Evolutionary conservation across 2,113 vertebrate genomes (phyloP).

Genomic region (Colaptes auratus): DNA sequence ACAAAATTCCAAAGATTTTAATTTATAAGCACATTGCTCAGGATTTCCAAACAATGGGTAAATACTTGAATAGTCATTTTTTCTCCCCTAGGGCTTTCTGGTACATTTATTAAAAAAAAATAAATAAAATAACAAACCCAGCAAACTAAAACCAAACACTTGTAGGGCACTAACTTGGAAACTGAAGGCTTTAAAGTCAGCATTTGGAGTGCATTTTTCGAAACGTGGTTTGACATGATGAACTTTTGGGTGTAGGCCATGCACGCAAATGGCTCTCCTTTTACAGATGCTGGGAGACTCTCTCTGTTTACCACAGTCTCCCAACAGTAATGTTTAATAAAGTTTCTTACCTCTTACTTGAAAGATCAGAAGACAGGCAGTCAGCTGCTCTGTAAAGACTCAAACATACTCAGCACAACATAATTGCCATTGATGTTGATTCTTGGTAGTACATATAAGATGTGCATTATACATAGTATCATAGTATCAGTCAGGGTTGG

Average conservation of each 20-base stretch:
- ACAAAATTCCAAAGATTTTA: constrained; percentile 19
- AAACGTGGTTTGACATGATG: constrained; percentile 46
- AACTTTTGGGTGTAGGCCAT: constrained; percentile 20
- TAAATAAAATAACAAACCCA: not conserved
- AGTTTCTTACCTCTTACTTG: constrained; percentile 10
- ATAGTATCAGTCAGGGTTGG: no score
- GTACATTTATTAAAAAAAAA: constrained; percentile 14
- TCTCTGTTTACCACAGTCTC: constrained; percentile 10
- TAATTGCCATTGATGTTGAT: not conserved
- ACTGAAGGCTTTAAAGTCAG: constrained; percentile 41
- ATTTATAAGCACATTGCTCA: constrained; percentile 46
- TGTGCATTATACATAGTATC: no score
- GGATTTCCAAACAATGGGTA: constrained; percentile 38
- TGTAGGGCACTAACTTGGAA: constrained; percentile 18
- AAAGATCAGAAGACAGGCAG: not conserved
- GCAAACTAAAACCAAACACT: constrained; percentile 12
- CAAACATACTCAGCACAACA: not conserved
- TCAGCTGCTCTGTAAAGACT: not conserved
- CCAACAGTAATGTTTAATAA: constrained; percentile 16
- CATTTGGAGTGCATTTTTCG: constrained; percentile 43
- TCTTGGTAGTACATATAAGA: no score
- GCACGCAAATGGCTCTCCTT: constrained; percentile 1
- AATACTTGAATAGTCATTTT: constrained; percentile 9
- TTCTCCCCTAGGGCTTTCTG: not conserved
- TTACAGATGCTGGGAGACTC: constrained; percentile 3